Base-by-base conservation (phyloP, 2,888 invertebrate genomes). In the Drosophila limbata region DNA sequence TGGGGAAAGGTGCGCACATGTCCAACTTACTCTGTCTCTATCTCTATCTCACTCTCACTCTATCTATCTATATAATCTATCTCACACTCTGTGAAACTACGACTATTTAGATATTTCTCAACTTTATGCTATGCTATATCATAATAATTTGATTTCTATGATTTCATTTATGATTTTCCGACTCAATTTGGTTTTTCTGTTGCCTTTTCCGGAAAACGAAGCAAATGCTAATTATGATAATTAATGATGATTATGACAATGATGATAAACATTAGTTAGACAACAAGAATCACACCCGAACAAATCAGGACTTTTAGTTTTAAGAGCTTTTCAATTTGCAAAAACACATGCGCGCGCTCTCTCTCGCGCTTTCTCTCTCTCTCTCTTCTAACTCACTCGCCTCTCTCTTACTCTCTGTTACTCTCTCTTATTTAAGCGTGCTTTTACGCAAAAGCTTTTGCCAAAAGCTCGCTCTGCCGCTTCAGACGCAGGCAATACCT, bases 1-100 rank as follows among this genome's bases (percentile, higher is more conserved):
- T 84, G 96, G 96, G 92, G 96, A 96, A 95, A 97, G 97, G 96
- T 96, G 94, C 93, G 94, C 90, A 91, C 77, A 84, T 77, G 77
- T 76, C 76, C 73, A 77, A 66, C 55, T 79, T 66, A 73, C 57
- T 85, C 72, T 69, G 69, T 65, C 77, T 74, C 42, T 76, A 35
- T 62, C 62, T 53, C 63, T 63, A 25, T 57, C 25, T 73, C 28
- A 68, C 63, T 66, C 44, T 61, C 67, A 50, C 28, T 69, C 57
- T 67, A 69, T 69, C 51, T 64, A 44, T 65, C 67, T 72, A 48
- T 59, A 63, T 72, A 48, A 55, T 72, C 39, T 68, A 11, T 81
- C 47, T 75, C 59, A 61, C 55, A 55, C 55, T 66, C 63, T 79
- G 60, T 69, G 48, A 60, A 63, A 35, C 31, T 48, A 64, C 62